phyloP scores from a whole-genome alignment of 2,888 invertebrate genomes.

The Chloroclysta siterata region DNA sequence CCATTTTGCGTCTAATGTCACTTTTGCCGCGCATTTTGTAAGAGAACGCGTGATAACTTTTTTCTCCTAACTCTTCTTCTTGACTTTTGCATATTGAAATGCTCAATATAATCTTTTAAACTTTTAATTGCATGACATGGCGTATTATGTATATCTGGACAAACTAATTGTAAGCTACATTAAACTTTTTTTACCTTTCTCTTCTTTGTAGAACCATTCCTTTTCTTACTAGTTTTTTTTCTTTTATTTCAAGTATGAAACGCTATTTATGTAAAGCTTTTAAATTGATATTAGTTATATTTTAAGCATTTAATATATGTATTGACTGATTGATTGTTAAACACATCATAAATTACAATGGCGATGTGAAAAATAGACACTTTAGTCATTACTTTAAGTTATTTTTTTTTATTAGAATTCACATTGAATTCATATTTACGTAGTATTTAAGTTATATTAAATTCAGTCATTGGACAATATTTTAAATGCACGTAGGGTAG shows the following conservation, averaged over 20 bases:
- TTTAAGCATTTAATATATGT: slow-evolving; percentile 71
- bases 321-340: slow-evolving; percentile 72
- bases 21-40: slow-evolving; percentile 15
- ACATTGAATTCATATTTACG: slow-evolving; percentile 59
- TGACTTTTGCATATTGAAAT: slow-evolving; percentile 40
- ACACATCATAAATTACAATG: slow-evolving; percentile 56
- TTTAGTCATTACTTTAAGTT: slow-evolving; percentile 54
- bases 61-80: slow-evolving; percentile 1
- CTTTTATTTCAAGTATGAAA: slow-evolving; percentile 60
- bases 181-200: slow-evolving; percentile 38
- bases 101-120: slow-evolving; percentile 74
- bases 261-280: slow-evolving; percentile 60
- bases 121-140: slow-evolving; percentile 75
- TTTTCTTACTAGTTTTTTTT: slow-evolving; percentile 69
- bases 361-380: slow-evolving; percentile 53
- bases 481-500: slow-evolving; percentile 67
- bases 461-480: slow-evolving; percentile 43
- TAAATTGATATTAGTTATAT: slow-evolving; percentile 51
- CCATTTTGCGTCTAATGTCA: slow-evolving; percentile 15
- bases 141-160: slow-evolving; percentile 51
- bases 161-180: slow-evolving; percentile 44
- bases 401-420: slow-evolving; percentile 58
- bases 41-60: background rate
- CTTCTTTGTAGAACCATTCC: slow-evolving; percentile 72
- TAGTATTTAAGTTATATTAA: slow-evolving; percentile 39